phyloP scores from a whole-genome alignment of 2,797 vertebrate species.

The Poeciliopsis gracilis region DNA sequence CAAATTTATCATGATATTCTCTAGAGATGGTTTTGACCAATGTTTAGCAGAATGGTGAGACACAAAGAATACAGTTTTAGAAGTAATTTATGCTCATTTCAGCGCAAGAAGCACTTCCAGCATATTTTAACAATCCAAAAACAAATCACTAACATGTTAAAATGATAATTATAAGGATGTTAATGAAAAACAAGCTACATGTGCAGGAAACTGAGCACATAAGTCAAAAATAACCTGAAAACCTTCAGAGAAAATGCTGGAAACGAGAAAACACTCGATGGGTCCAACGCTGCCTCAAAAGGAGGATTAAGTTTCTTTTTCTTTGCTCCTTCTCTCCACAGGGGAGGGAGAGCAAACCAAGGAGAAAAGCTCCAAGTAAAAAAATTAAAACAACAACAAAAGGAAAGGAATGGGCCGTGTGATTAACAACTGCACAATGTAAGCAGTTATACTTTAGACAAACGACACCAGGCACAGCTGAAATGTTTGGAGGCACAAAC shows the following conservation, averaged over 20 bases:
- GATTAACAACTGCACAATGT: constrained; percentile 45
- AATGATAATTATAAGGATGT: background rate
- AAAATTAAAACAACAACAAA: constrained; percentile 21
- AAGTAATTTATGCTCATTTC: background rate
- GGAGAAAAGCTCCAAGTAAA: constrained; percentile 5
- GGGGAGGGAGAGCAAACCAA: constrained; percentile 37
- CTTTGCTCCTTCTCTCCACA: constrained; percentile 54
- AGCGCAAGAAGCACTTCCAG: background rate
- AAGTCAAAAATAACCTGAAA: constrained; percentile 45
- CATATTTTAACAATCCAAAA: background rate
- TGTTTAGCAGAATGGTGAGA: background rate
- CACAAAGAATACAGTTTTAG: background rate
- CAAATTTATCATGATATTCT: background rate
- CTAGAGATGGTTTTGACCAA: background rate
- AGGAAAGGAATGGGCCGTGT: constrained; percentile 26
- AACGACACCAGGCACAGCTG: constrained; percentile 9
- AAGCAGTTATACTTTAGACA: constrained; percentile 26
- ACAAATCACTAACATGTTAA: background rate
- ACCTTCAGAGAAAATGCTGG: constrained; percentile 44
- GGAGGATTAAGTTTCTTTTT: constrained; percentile 76
- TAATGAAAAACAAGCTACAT: background rate
- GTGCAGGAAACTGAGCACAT: constrained; percentile 15
- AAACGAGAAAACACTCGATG: constrained; percentile 58
- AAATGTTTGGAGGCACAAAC: constrained; percentile 1
- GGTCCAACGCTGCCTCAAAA: constrained; percentile 70